Conservation (phyloP, 2,113 vertebrate genomes). For the Orcinus orca region DNA sequence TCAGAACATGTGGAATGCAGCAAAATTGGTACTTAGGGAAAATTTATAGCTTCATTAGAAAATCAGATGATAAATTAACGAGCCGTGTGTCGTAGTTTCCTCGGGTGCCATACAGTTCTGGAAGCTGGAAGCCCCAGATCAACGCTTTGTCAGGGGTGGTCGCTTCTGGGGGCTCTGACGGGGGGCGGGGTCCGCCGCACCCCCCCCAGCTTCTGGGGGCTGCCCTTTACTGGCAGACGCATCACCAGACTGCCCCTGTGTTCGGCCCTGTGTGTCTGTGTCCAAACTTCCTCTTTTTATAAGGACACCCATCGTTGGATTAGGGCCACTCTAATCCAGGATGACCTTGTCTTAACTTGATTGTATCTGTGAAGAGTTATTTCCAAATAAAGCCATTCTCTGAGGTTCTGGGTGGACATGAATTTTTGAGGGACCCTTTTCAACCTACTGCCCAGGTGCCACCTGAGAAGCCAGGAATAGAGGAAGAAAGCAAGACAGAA, state of each 20-base stretch:
- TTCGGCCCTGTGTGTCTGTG: not conserved
- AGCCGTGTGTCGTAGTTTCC: not conserved
- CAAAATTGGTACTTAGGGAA: accelerated
- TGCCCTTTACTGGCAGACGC: not conserved
- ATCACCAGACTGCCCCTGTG: not conserved
- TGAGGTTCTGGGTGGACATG: not conserved
- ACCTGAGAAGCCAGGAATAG: not conserved
- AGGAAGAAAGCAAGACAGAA: not conserved
- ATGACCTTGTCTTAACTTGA: not conserved
- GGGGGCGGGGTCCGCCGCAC: not conserved
- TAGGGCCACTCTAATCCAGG: not conserved
- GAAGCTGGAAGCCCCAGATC: not conserved
- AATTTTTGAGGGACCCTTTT: not conserved
- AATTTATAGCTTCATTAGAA: too few species aligned
- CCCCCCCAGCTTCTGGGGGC: not conserved
- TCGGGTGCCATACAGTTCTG: too few species aligned
- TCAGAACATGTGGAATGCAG: too few species aligned
- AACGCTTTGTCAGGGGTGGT: not conserved
- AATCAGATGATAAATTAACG: not conserved
- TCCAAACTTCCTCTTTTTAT: not conserved
- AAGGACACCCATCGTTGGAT: accelerated
- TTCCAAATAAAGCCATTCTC: not conserved
- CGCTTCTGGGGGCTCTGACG: not conserved
- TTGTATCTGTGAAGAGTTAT: not conserved
- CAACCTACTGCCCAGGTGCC: not conserved